Evolutionary conservation across 2,888 invertebrate species (phyloP).

Genomic region (Nemotelus nigrinus): DNA sequence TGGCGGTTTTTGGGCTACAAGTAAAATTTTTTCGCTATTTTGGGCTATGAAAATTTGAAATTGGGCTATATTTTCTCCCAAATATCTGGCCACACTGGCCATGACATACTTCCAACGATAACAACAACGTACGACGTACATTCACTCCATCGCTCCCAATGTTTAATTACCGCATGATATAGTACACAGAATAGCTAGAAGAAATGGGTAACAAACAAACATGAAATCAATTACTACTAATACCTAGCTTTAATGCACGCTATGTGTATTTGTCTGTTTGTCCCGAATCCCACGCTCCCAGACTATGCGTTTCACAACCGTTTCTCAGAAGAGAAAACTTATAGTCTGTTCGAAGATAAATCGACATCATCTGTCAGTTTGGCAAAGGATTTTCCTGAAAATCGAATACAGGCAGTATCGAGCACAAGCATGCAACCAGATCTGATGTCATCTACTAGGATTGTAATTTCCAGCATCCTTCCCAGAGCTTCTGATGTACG

Average conservation of each 20-base stretch:
- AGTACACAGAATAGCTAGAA: slow-evolving; percentile 27
- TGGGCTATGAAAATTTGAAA: too few species aligned
- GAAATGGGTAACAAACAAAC: slow-evolving; percentile 18
- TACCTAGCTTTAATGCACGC: slow-evolving; percentile 33
- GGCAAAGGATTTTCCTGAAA: slow-evolving; percentile 36
- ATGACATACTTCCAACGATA: too few species aligned
- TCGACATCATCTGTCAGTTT: slow-evolving; percentile 48
- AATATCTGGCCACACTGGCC: too few species aligned
- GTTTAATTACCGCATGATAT: slow-evolving; percentile 43
- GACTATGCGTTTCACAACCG: background rate
- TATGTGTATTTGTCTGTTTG: slow-evolving; percentile 11
- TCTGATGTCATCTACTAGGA: too few species aligned
- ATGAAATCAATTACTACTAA: slow-evolving; percentile 41
- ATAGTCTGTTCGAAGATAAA: slow-evolving; percentile 43
- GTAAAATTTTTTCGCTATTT: too few species aligned
- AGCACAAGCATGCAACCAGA: background rate
- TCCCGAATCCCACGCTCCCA: background rate
- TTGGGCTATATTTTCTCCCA: too few species aligned
- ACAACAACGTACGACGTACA: background rate
- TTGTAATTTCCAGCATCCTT: too few species aligned
- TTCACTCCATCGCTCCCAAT: slow-evolving; percentile 29
- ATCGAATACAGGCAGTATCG: slow-evolving; percentile 26
- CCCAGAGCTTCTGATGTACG: too few species aligned
- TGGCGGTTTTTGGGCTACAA: too few species aligned
- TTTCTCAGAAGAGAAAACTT: background rate